Evolutionary conservation across 2,113 vertebrate genomes (phyloP).

Genomic region (Bucco capensis): DNA sequence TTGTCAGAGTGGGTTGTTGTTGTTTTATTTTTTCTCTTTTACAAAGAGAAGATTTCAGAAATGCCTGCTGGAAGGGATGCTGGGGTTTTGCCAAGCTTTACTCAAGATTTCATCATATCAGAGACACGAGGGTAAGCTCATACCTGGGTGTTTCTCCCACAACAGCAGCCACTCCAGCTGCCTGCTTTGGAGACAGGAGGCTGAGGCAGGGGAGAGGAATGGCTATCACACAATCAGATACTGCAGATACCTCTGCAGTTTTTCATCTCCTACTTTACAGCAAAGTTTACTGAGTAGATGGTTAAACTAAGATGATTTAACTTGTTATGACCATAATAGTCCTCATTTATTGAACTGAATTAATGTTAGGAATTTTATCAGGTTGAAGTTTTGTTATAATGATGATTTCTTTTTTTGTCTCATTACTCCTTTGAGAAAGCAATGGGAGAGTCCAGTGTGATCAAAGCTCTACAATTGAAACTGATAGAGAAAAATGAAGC

Average conservation of each 20-base stretch:
- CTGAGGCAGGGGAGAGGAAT: not conserved
- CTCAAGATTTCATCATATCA: not conserved
- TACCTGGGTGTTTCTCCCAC: not conserved
- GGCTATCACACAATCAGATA: too few relatives aligned
- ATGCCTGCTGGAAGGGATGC: not conserved
- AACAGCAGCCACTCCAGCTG: not conserved
- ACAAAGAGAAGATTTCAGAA: not conserved
- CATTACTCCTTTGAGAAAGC: not conserved
- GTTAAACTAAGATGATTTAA: not conserved
- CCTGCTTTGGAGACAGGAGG: not conserved
- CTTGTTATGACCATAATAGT: not conserved
- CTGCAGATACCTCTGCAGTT: not conserved
- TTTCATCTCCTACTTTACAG: not conserved
- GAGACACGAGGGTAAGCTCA: accelerated
- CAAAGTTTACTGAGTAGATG: not conserved
- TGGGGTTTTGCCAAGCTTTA: not conserved
- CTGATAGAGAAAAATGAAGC: not conserved
- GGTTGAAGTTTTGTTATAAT: not conserved
- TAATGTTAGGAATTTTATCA: not conserved
- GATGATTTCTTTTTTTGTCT: not conserved
- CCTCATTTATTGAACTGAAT: not conserved
- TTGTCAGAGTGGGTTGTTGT: not conserved
- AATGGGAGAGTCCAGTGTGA: not conserved
- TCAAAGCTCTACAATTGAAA: not conserved
- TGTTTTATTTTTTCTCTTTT: not conserved